These are phyloP conservation scores for Oconnorella tubifera DNA, from an alignment of 2,888 invertebrate species.

Conservation along the genomic window DNA sequence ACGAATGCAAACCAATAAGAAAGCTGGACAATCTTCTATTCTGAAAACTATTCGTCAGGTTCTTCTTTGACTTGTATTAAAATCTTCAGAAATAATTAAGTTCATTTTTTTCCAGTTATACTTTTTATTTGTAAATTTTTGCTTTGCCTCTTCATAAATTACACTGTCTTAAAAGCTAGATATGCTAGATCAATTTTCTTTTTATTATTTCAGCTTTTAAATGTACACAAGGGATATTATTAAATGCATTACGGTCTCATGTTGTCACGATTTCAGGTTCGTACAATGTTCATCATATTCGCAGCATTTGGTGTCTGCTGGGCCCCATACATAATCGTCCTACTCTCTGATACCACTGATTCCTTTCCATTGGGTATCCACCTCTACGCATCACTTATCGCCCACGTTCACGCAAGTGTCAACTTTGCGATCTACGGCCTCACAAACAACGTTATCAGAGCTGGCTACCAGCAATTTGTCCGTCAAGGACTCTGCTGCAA, in stretches of 20 bases:
- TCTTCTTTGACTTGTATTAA: too few relatives aligned
- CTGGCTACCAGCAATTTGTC: slow-evolving; percentile 22
- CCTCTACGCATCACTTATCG: slow-evolving; percentile 30
- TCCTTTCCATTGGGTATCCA: slow-evolving; percentile 38
- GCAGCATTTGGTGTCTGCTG: slow-evolving; percentile 41
- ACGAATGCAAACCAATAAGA: background rate
- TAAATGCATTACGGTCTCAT: too few relatives aligned
- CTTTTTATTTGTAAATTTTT: too few relatives aligned
- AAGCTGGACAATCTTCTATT: background rate
- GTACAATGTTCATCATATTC: slow-evolving; percentile 42
- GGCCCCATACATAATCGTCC: slow-evolving; percentile 42
- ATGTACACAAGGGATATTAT: too few relatives aligned
- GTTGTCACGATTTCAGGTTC: slow-evolving; percentile 35
- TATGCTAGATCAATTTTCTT: too few relatives aligned
- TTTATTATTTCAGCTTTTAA: too few relatives aligned
- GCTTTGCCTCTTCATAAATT: too few relatives aligned
- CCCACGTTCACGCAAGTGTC: slow-evolving; percentile 31
- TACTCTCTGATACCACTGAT: slow-evolving; percentile 39
- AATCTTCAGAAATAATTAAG: too few relatives aligned
- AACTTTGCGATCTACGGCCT: slow-evolving; percentile 33
- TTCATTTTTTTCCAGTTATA: too few relatives aligned
- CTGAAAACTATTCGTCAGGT: slow-evolving; percentile 5
- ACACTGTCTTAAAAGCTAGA: too few relatives aligned
- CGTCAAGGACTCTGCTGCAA: slow-evolving; percentile 7
- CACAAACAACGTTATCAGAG: slow-evolving; percentile 25